Evolutionary conservation across 37 sponge, comb jelly and placozoan species (phyloP).

Genomic region (Dysidea cf. avara): DNA sequence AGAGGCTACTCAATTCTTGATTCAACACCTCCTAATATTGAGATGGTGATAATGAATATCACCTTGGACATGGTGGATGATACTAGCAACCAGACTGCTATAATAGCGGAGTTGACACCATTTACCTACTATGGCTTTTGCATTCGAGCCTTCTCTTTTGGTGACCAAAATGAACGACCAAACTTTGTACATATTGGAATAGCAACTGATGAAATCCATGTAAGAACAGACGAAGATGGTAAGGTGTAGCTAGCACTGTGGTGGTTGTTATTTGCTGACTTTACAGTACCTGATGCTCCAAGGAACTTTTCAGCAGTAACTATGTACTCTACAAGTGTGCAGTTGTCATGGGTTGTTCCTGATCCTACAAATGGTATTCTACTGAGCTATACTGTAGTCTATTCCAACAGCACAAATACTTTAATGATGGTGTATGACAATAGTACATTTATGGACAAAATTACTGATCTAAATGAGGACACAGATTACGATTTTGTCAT

Average conservation of each 20-base stretch:
- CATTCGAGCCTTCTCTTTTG: slow-evolving; percentile 27
- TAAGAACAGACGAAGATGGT: slow-evolving; percentile 25
- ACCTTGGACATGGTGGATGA: slow-evolving; percentile 19
- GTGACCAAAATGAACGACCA: too few relatives aligned
- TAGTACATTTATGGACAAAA: too few relatives aligned
- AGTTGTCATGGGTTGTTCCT: slow-evolving; percentile 18
- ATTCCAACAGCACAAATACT: too few relatives aligned
- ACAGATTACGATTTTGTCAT: too few relatives aligned
- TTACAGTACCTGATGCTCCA: slow-evolving; percentile 25
- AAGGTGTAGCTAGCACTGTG: neutral
- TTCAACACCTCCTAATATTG: too few relatives aligned
- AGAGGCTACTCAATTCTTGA: too few relatives aligned
- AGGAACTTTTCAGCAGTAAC: neutral
- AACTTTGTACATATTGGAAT: too few relatives aligned
- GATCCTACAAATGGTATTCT: slow-evolving; percentile 3
- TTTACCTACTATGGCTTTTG: too few relatives aligned
- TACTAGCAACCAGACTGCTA: slow-evolving; percentile 6
- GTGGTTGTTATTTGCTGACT: neutral
- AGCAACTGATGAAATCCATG: too few relatives aligned
- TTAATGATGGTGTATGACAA: too few relatives aligned
- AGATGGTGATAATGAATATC: neutral
- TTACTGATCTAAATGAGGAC: too few relatives aligned
- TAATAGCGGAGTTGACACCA: slow-evolving; percentile 4
- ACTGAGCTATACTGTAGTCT: too few relatives aligned
- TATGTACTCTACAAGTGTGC: slow-evolving; percentile 19